Evolutionary conservation across 2,888 invertebrate species (phyloP).

Genomic region (Calliphora vomitoria): DNA sequence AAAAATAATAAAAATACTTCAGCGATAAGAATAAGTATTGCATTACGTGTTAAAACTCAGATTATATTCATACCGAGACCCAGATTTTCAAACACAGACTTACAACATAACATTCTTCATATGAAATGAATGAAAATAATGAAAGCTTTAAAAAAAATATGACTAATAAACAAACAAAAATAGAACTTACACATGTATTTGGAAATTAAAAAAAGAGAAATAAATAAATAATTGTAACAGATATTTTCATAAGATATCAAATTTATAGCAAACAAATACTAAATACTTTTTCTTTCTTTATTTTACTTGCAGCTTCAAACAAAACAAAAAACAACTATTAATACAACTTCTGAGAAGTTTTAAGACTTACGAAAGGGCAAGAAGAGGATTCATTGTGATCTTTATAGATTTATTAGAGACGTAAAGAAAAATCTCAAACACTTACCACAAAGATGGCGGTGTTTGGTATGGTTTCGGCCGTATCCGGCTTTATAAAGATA

Average conservation of each 20-base stretch:
- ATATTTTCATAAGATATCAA: conserved; percentile 18
- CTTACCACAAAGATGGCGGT: conserved; percentile 88
- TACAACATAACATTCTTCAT: neutral
- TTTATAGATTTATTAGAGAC: conserved; percentile 40
- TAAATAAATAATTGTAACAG: conserved; percentile 4
- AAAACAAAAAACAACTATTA: neutral
- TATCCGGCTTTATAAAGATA: conserved; percentile 95
- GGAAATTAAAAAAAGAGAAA: conserved; percentile 24
- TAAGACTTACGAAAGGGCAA: conserved; percentile 14
- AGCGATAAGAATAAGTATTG: conserved; percentile 65
- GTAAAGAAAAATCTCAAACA: conserved; percentile 28
- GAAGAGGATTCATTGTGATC: conserved; percentile 23
- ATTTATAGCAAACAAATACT: neutral
- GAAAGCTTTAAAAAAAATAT: conserved; percentile 4
- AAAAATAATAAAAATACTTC: conserved; percentile 7
- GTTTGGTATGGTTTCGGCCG: conserved; percentile 93
- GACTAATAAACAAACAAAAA: neutral
- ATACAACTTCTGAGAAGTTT: conserved; percentile 59
- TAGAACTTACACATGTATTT: conserved; percentile 5
- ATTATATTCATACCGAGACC: conserved; percentile 46
- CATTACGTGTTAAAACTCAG: conserved; percentile 53
- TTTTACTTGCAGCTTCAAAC: conserved; percentile 65
- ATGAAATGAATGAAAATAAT: conserved; percentile 13
- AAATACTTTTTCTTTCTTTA: neutral
- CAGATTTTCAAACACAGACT: conserved; percentile 39